These are phyloP conservation scores for Drosophila nasuta DNA, from an alignment of 1,140 invertebrate genomes.

Conservation along the genomic window DNA sequence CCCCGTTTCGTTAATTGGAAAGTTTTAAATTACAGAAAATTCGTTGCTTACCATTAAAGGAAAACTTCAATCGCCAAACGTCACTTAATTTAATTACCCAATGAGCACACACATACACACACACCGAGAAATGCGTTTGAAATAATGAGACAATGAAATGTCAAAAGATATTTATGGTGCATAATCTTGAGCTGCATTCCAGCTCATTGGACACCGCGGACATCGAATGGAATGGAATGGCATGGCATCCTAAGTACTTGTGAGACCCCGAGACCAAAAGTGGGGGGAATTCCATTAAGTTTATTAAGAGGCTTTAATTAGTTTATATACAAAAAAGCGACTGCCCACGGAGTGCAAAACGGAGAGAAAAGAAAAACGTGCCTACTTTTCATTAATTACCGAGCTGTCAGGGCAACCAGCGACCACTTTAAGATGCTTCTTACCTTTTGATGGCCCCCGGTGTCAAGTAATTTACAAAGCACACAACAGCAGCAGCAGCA, in stretches of 20 bases:
- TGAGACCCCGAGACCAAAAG: neutral
- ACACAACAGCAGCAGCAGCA: conserved; percentile 29
- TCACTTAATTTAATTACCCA: conserved; percentile 28
- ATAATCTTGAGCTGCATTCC: conserved; percentile 52
- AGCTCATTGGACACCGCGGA: conserved; percentile 53
- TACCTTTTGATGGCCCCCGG: conserved; percentile 71
- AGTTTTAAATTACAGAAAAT: neutral
- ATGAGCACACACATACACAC: neutral
- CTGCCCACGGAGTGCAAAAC: conserved; percentile 17
- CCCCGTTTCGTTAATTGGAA: neutral
- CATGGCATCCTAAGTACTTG: neutral
- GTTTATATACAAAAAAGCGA: conserved; percentile 47
- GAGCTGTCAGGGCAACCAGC: conserved; percentile 47
- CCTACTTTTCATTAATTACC: conserved; percentile 79
- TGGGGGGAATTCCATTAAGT: conserved; percentile 65
- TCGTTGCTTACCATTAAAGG: neutral
- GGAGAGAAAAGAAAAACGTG: conserved; percentile 29
- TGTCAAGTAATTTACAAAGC: conserved; percentile 62
- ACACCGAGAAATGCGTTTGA: conserved; percentile 15
- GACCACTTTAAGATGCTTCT: conserved; percentile 61
- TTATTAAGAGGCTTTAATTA: conserved; percentile 79
- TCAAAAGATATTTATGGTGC: conserved; percentile 41
- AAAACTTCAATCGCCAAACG: neutral
- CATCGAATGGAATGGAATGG: neutral
- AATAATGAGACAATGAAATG: conserved; percentile 15